These are phyloP conservation scores for Dascyllus trimaculatus DNA, from an alignment of 2,113 vertebrate species.

Conservation along the genomic window DNA sequence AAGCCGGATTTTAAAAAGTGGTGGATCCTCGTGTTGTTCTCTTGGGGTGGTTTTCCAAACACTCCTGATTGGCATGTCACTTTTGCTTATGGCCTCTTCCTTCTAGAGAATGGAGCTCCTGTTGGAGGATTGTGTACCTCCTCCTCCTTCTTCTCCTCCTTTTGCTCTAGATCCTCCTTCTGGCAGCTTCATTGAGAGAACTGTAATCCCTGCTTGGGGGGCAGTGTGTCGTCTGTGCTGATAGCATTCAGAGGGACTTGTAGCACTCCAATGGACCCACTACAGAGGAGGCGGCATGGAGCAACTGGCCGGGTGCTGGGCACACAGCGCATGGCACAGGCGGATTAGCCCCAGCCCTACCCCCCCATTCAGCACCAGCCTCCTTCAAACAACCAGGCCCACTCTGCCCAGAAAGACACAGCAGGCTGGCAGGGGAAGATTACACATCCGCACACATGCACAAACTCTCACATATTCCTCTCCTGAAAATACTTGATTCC, in stretches of 20 bases:
- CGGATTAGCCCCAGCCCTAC: slow-evolving; percentile 75
- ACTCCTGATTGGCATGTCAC: slow-evolving; percentile 69
- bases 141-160: slow-evolving; percentile 68
- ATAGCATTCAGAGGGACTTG: slow-evolving; percentile 83
- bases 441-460: slow-evolving; percentile 62
- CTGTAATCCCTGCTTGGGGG: slow-evolving; percentile 83
- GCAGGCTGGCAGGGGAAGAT: slow-evolving; percentile 77
- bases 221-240: slow-evolving; percentile 82
- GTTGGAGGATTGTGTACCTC: slow-evolving; percentile 68
- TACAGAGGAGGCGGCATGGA: slow-evolving; percentile 71
- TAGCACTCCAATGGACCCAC: slow-evolving; percentile 75
- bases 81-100: slow-evolving; percentile 73
- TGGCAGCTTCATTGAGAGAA: slow-evolving; percentile 73
- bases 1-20: slow-evolving; percentile 68
- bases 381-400: slow-evolving; percentile 68
- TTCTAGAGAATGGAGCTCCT: slow-evolving; percentile 68
- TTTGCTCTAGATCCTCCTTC: slow-evolving; percentile 69
- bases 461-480: slow-evolving; percentile 33
- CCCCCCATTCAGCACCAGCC: slow-evolving; percentile 55
- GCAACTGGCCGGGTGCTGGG: slow-evolving; percentile 76
- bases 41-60: slow-evolving; percentile 68
- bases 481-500: slow-evolving; percentile 51
- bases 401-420: slow-evolving; percentile 58
- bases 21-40: slow-evolving; percentile 66
- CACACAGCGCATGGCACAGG: slow-evolving; percentile 65